Evolutionary conservation across 1,140 invertebrate genomes (phyloP), one percentile per base, ranked within the genome.

Genomic region (Luehdorfia chinensis): DNA sequence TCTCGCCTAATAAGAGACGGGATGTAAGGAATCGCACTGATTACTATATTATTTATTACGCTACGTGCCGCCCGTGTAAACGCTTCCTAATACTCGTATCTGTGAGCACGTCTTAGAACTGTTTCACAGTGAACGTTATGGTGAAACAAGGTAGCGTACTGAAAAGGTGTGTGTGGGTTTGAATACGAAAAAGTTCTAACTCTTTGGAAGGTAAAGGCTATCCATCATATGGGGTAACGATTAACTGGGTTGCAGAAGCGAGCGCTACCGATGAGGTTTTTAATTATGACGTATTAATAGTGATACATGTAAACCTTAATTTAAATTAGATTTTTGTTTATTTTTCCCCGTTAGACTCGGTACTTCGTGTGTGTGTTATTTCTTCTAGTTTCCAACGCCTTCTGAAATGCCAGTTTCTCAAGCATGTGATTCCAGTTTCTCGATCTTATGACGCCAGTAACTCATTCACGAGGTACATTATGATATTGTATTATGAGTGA

Each of bases 11-110:
- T 77, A 83, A 84, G 78, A 75, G 66, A 56, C 68, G 75, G 78
- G 80, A 84, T 84, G 78, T 80, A 80, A 85, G 80, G 80, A 80
- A 83, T 83, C 68, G 69, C 75, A 62, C 80, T 84, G 80, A 84
- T 85, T 85, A 85, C 78, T 83, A 77, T 77, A 83, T 85, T 85
- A 85, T 85, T 85, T 85, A 83, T 84, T 83, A 80, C 76, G 47
- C 67, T 84, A 84, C 80, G 80, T 83, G 81, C 75, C 71, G 64
- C 57, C 66, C 68, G 66, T 81, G 80, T 80, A 80, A 79, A 80
- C 75, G 75, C 66, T 78, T 73, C 75, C 66, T 81, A 81, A 81
- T 84, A 77, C 69, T 66, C 56, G 56, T 67, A 75, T 73, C 74
- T 73, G 54, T 47, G 50, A 45, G 32, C 18, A 21, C 50, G 58